Evolutionary conservation across 2,888 invertebrate genomes (phyloP), one percentile per base, ranked within the genome.

Genomic region (Epirrhoe alternata): DNA sequence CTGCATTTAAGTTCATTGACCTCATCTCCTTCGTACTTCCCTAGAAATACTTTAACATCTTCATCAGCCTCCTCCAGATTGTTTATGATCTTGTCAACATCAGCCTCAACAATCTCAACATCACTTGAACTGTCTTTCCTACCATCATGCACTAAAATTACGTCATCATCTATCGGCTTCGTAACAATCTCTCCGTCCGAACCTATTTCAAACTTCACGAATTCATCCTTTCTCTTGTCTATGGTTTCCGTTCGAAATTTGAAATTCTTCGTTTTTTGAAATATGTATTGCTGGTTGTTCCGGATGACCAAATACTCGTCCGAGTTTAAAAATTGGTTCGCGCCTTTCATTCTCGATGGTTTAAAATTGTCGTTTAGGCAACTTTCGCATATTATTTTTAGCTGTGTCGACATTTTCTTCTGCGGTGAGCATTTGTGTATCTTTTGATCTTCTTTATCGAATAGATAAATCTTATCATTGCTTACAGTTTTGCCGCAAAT

Each of bases 271-370:
- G 83, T 83, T 62, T 89, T 92, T 64, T 90, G 88, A 64, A 89
- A 93, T 54, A 93, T 90, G 70, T 88, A 92, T 64, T 93, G 93
- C 45, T 92, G 90, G 51, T 93, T 93, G 50, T 93, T 92, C 60
- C 85, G 83, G 54, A 93, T 92, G 0, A 93, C 90, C 6, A 93
- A 77, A 77, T 83, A 93, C 66, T 93, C 92, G 47, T 92, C 88
- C 0, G 85, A 73, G 47, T 85, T 87, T 7, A 93, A 70, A 7
- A 84, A 86, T 69, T 89, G 87, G 6, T 88, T 89, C 0, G 89
- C 86, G 30, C 85, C 84, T 72, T 91, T 90, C 82, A 88, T 84
- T 30, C 85, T 65, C 1, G 86, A 86, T 0, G 89, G 87, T 51
- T 79, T 85, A 35, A 93, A 93, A 64, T 93, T 85, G 33, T 84